Evolutionary conservation across 2,888 invertebrate genomes (phyloP), one percentile per base, ranked within the genome.

Genomic region (Drosophila picticornis): DNA sequence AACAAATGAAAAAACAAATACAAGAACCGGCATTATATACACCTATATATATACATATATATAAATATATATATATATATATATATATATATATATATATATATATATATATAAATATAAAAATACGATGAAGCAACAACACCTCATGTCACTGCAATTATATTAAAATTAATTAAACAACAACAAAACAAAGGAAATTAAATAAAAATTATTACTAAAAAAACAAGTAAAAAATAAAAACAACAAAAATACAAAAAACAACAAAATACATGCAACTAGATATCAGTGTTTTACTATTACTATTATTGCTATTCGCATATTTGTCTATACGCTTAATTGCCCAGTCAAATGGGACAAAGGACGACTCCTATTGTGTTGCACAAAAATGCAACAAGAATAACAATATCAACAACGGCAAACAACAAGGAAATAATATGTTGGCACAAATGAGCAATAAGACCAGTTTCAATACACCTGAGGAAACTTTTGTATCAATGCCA

Each of bases 61-160:
- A 59, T 55, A 19, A 64, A 67, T 61, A 70, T 63, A 59, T 66
- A 70, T 31, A 61, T 32, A 58, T 63, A 56, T 66, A 13, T 64
- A 84, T 72, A 77, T 64, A 73, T 60, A 75, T 75, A 75, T 60
- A 63, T 68, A 77, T 83, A 69, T 29, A 63, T 70, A 76, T 70
- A 55, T 25, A 68, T 79, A 83, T 69, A 76, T 59, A 73, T 65
- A 80, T 77, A 76, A 71, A 68, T 73, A 75, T 87, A 69, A 71
- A 81, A 76, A 81, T 83, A 89, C 77, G 76, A 90, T 81, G 78
- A 84, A 84, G 84, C 88, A 87, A 87, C 91, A 90, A 90, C 84
- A 80, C 92, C 92, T 92, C 89, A 91, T 92, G 91, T 92, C 90
- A 90, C 90, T 91, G 89, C 87, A 91, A 88, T 88, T 88, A 91